These are phyloP conservation scores for Phaenicophaeus curvirostris DNA, from an alignment of 2,797 vertebrate species.

Conservation along the genomic window DNA sequence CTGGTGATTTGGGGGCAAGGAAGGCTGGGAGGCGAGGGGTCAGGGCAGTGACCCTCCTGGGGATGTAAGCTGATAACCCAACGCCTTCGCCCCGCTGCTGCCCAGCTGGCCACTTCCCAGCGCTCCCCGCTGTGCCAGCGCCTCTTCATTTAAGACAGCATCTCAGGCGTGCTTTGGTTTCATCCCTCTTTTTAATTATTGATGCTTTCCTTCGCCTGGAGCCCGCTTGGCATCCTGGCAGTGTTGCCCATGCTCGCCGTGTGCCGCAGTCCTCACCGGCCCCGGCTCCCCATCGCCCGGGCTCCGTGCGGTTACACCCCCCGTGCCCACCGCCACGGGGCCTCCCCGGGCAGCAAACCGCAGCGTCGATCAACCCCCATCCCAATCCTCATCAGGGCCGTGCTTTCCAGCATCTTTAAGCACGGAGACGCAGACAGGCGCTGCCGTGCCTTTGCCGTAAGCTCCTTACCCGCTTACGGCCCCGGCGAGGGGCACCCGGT, in stretches of 20 bases:
- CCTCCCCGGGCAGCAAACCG: not conserved
- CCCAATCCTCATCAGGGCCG: not conserved
- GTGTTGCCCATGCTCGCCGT: rapidly evolving
- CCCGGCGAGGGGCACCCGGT: not conserved
- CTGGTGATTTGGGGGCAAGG: rapidly evolving
- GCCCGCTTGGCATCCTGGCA: rapidly evolving
- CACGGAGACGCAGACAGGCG: not conserved
- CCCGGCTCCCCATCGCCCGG: rapidly evolving
- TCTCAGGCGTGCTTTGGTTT: not conserved
- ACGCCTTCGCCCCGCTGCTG: rapidly evolving
- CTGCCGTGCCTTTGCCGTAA: not conserved
- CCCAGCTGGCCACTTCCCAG: not conserved
- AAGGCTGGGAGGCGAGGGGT: not conserved
- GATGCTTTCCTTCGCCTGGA: not conserved
- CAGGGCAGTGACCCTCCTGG: not conserved
- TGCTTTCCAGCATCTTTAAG: not conserved
- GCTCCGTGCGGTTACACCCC: rapidly evolving
- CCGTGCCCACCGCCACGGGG: rapidly evolving
- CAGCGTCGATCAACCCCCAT: rapidly evolving
- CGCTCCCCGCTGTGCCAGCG: rapidly evolving
- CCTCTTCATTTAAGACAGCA: not conserved
- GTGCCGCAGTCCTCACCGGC: rapidly evolving
- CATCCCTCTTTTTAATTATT: slow-evolving; percentile 40
- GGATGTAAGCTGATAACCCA: not conserved
- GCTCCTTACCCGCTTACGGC: not conserved